Evolutionary conservation across 1,140 invertebrate species (phyloP), one percentile per base, ranked within the genome.

Genomic region (Pararge aegeria): DNA sequence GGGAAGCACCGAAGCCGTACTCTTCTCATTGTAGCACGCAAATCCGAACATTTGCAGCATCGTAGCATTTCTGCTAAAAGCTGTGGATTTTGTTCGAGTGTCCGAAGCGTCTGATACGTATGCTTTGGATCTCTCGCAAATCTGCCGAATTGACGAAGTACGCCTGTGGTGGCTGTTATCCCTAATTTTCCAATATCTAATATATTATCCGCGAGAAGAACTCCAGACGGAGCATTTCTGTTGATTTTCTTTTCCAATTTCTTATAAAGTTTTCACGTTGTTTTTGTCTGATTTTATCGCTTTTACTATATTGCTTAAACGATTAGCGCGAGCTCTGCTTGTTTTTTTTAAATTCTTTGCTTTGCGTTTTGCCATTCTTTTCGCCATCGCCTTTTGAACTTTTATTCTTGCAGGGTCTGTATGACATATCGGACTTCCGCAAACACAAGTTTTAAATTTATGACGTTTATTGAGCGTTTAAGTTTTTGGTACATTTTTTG

Each of bases 181-280:
- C 67, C 66, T 12, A 75, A 38, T 70, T 69, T 73, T 34, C 54
- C 59, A 13, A 79, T 42, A 37, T 75, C 75, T 29, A 70, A 21
- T 6, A 69, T 5, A 7, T 75, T 72, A 54, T 78, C 73, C n/a
- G 61, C 56, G 4, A 55, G 42, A 18, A 74, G 40, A 2, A 68
- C n/a, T 4, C 54, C 3, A 55, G 71, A 71, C 49, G 52, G 64
- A 18, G 55, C 37, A 12, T 55, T 52, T 55, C 50, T 68, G 55
- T 66, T 61, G 21, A 63, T 60, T 40, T 58, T 59, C 38, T 60
- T 55, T 55, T 68, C 61, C n/a, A 64, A 48, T 29, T 13, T 19
- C 49, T 48, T 54, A 29, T 70, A 46, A 27, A 29, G 42, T 64
- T 69, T 65, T 19, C 13, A 18, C 64, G 59, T 38, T 50, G 56